Percentiles rank a stretch among this genome's conserved stretches.
phyloP scores from a whole-genome alignment of 2,888 invertebrate genomes.

The Drosophila rubida region DNA sequence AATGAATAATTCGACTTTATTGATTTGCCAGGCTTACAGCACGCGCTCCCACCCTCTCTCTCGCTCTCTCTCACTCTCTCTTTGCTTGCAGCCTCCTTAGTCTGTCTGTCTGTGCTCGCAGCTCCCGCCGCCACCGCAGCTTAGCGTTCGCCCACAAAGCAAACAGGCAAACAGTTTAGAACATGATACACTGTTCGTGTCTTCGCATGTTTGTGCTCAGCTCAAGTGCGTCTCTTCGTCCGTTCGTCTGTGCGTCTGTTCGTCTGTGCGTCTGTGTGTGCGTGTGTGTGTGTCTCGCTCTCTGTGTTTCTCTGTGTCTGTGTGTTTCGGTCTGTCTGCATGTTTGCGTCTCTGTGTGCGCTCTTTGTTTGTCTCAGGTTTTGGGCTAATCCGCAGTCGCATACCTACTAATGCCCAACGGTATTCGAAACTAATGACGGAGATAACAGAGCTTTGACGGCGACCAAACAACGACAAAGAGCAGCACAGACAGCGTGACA shows the following conservation, averaged over 20 bases:
- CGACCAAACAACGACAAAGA: slow-evolving; percentile 9
- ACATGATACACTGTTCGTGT: slow-evolving; percentile 37
- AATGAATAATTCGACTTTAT: slow-evolving; percentile 63
- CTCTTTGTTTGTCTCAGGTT: slow-evolving; percentile 22
- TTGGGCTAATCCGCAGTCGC: slow-evolving; percentile 46
- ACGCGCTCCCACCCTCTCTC: neutral
- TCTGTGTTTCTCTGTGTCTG: too few species aligned
- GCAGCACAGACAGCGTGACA: neutral
- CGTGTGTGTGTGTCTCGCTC: too few species aligned
- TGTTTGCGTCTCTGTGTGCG: slow-evolving; percentile 6
- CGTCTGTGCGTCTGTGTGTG: too few species aligned
- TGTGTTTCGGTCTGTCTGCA: too few species aligned
- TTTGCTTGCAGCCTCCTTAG: neutral
- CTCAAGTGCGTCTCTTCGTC: neutral
- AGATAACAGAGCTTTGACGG: slow-evolving; percentile 50
- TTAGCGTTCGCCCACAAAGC: slow-evolving; percentile 7
- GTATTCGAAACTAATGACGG: slow-evolving; percentile 65
- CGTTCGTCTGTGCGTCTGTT: too few species aligned
- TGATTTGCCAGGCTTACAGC: slow-evolving; percentile 45
- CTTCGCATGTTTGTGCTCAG: slow-evolving; percentile 7
- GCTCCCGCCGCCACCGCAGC: too few species aligned
- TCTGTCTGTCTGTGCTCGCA: too few species aligned
- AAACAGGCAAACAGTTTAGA: slow-evolving; percentile 32
- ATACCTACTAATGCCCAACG: slow-evolving; percentile 59
- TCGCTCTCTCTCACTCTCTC: neutral